A percentile compares a stretch with the other conserved stretches of the same genome.
phyloP scores from a whole-genome alignment of 2,113 vertebrate species.

The Hippoglossus stenolepis region DNA sequence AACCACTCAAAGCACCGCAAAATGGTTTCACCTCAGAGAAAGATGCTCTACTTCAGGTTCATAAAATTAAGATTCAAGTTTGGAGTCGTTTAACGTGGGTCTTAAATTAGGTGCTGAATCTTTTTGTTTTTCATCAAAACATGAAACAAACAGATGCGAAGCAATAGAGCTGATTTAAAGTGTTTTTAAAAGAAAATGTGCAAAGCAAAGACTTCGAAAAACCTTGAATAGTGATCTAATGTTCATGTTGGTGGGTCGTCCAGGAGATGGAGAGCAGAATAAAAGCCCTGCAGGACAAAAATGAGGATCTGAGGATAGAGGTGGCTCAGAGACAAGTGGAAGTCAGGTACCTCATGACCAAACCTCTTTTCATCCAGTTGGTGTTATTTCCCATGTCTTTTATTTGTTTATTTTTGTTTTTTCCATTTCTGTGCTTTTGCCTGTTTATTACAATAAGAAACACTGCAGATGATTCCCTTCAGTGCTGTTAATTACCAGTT shows the following conservation, averaged over 20 bases:
- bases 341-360: conserved; percentile 73
- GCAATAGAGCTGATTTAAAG: background rate
- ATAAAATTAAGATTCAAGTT: background rate
- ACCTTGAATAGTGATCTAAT: conserved; percentile 8
- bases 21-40: background rate
- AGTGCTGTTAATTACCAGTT: conserved; percentile 6
- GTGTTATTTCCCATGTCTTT: background rate
- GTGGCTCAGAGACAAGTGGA: conserved; percentile 85
- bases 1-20: background rate
- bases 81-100: background rate
- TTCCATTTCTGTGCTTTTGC: background rate
- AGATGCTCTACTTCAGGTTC: background rate
- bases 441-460: conserved; percentile 8
- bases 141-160: background rate
- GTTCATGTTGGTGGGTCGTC: conserved; percentile 17
- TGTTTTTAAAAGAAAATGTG: background rate
- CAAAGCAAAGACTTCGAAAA: background rate
- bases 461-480: conserved; percentile 9
- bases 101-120: background rate
- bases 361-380: background rate
- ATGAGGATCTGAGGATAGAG: conserved; percentile 88
- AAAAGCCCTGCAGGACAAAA: conserved; percentile 82
- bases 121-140: background rate
- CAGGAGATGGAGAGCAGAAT: conserved; percentile 84
- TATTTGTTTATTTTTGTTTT: background rate